Conservation (phyloP, 2,797 vertebrate species). For the Microtus californicus region DNA sequence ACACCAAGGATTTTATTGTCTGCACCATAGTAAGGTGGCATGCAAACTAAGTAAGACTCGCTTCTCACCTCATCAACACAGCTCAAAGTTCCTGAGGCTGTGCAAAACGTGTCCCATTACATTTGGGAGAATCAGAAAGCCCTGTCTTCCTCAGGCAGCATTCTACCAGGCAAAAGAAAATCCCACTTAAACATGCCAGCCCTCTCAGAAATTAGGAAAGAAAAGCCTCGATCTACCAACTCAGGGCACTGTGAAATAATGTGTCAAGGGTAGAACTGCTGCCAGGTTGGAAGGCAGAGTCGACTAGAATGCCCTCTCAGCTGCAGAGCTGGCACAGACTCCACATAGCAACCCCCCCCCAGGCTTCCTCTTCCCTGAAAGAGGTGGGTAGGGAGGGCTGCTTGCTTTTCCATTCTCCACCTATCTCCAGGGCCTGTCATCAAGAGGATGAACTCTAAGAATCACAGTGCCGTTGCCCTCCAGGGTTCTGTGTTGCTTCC, state of each 20-base stretch:
- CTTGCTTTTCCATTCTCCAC: not conserved
- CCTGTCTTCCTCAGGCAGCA: not conserved
- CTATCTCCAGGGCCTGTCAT: not conserved
- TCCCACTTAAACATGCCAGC: not conserved
- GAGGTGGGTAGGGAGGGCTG: not conserved
- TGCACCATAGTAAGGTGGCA: not conserved
- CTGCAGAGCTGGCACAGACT: not conserved
- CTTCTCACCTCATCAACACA: slow-evolving; percentile 18
- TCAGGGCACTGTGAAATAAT: not conserved
- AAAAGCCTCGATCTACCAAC: not conserved
- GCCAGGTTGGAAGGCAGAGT: not conserved
- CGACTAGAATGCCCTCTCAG: fast-evolving
- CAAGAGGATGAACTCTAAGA: not conserved
- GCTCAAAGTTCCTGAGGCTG: not conserved
- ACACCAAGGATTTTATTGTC: not conserved
- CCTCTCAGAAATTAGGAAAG: not conserved
- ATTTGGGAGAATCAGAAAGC: not conserved
- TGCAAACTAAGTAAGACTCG: not conserved
- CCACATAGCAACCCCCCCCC: not conserved
- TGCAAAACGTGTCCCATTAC: not conserved
- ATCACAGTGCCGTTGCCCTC: not conserved
- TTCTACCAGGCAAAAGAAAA: not conserved
- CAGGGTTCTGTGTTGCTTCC: not conserved
- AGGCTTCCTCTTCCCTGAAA: not conserved
- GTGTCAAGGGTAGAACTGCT: not conserved